phyloP scores from a whole-genome alignment of 2,888 invertebrate genomes.

The Mythimna vitellina region DNA sequence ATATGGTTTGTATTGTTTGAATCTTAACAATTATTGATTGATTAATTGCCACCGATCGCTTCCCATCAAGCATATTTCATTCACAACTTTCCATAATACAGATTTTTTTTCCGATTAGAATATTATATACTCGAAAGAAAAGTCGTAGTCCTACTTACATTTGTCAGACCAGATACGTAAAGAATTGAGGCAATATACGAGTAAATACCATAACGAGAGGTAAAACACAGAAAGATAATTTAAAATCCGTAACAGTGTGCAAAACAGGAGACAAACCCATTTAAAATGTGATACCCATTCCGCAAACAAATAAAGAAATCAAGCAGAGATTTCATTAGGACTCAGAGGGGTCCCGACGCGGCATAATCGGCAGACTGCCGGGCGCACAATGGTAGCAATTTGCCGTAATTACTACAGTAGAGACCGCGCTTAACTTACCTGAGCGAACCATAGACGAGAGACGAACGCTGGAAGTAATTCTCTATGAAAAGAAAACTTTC shows the following conservation, averaged over 20 bases:
- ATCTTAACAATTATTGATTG: not conserved
- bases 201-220: not conserved
- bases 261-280: slow-evolving; percentile 20
- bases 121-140: not conserved
- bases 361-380: slow-evolving; percentile 63
- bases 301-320: slow-evolving; percentile 59
- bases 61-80: not conserved
- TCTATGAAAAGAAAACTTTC: slow-evolving; percentile 58
- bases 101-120: not conserved
- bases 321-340: slow-evolving; percentile 61
- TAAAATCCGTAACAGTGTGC: slow-evolving; percentile 5
- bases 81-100: not conserved
- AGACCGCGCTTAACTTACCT: slow-evolving; percentile 69
- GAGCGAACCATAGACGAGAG: slow-evolving; percentile 50
- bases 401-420: slow-evolving; percentile 78
- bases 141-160: no score
- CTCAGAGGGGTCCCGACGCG: slow-evolving; percentile 48
- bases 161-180: no score
- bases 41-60: not conserved
- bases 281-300: slow-evolving; percentile 45
- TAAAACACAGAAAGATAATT: slow-evolving; percentile 5
- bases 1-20: slow-evolving; percentile 7
- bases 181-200: no score
- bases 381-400: slow-evolving; percentile 84
- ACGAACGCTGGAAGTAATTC: slow-evolving; percentile 54